Evolutionary conservation across 2,113 vertebrate species (phyloP).

Genomic region (Calyptomena viridis): DNA sequence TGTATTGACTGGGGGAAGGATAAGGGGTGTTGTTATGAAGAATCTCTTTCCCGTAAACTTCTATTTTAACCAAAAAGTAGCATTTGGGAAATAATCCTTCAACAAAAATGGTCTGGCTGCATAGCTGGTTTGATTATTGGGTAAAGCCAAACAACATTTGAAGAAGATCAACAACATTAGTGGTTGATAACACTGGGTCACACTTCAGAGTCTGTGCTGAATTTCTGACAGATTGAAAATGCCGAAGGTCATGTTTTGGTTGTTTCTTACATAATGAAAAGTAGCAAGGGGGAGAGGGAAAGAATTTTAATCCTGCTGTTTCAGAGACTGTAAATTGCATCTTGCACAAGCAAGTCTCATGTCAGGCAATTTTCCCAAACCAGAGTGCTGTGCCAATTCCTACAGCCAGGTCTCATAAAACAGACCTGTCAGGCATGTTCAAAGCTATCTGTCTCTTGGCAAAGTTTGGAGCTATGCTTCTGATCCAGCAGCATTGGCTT

Average conservation of each 20-base stretch:
- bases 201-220: not conserved
- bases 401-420: constrained; percentile 10
- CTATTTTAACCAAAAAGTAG: not conserved
- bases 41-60: not conserved
- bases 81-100: not conserved
- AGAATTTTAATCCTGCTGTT: constrained; percentile 44
- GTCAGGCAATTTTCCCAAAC: not conserved
- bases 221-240: not conserved
- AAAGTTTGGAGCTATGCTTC: not conserved
- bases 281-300: not conserved
- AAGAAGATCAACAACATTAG: not conserved
- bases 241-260: not conserved
- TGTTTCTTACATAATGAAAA: constrained; percentile 9
- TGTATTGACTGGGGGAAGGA: no score
- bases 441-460: not conserved
- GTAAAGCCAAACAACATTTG: not conserved
- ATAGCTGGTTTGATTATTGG: not conserved
- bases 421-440: not conserved
- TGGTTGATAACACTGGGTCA: not conserved
- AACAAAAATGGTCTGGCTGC: not conserved
- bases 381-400: not conserved
- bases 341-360: not conserved
- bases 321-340: not conserved
- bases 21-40: not conserved
- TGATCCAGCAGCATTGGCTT: not conserved